phyloP scores from a whole-genome alignment of 2,797 vertebrate species.

The Vultur gryphus region DNA sequence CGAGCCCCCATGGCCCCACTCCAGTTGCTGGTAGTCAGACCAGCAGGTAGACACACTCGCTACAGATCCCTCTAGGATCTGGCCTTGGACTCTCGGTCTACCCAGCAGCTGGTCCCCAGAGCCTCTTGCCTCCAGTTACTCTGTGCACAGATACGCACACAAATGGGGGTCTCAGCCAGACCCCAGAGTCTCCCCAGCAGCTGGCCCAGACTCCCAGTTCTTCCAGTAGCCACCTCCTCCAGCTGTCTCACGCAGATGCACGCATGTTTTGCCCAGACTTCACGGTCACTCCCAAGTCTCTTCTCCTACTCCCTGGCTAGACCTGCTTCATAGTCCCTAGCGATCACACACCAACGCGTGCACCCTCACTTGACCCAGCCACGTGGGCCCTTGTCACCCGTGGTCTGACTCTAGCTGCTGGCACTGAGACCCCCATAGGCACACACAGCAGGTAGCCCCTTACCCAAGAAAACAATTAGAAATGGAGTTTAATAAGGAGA shows the following conservation, averaged over 20 bases:
- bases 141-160: background rate
- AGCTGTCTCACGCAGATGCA: background rate
- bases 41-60: background rate
- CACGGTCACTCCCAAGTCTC: background rate
- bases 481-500: background rate
- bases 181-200: background rate
- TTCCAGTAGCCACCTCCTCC: background rate
- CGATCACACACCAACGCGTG: rapidly evolving
- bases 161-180: background rate
- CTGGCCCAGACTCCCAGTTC: background rate
- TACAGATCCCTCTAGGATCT: background rate
- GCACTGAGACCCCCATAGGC: rapidly evolving
- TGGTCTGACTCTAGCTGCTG: rapidly evolving
- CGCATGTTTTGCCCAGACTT: rapidly evolving
- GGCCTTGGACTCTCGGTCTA: background rate
- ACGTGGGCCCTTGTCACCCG: rapidly evolving
- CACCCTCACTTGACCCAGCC: rapidly evolving
- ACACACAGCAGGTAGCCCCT: background rate
- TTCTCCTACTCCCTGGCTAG: background rate
- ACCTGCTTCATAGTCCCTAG: background rate
- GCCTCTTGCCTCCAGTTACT: background rate
- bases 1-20: rapidly evolving
- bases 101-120: background rate
- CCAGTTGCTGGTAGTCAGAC: background rate
- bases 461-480: background rate